These are phyloP conservation scores for Mesocricetus auratus DNA, from an alignment of 2,113 vertebrate species.

Conservation along the genomic window DNA sequence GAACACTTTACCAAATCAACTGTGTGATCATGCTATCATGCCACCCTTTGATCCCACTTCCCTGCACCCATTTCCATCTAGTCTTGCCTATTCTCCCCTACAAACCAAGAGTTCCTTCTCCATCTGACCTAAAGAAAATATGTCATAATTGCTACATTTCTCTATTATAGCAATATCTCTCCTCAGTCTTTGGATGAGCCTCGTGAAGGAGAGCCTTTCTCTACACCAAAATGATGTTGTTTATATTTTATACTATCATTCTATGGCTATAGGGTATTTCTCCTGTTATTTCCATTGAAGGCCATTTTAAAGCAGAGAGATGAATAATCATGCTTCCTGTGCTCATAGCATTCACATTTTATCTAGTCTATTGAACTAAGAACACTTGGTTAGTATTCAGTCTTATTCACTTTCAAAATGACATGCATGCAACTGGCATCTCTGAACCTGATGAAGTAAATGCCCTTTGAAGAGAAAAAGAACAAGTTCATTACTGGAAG, in stretches of 20 bases:
- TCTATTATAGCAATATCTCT: background rate
- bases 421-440: background rate
- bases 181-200: background rate
- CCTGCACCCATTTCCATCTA: background rate
- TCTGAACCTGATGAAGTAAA: conserved; percentile 33
- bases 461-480: background rate
- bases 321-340: background rate
- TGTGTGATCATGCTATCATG: background rate
- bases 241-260: conserved; percentile 21
- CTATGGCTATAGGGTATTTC: background rate
- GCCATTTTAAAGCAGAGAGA: conserved; percentile 34
- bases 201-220: background rate
- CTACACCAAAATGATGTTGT: background rate
- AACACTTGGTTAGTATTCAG: background rate
- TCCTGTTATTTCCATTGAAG: conserved; percentile 16
- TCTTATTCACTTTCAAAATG: conserved; percentile 42
- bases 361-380: background rate
- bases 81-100: background rate
- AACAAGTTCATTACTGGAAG: conserved; percentile 23
- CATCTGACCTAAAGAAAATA: background rate
- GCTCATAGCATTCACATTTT: conserved; percentile 49
- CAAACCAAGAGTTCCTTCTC: background rate
- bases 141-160: background rate
- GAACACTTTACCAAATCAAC: conserved; percentile 4
- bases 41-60: background rate